A percentile compares a stretch with the other conserved stretches of the same genome.
phyloP scores from a whole-genome alignment of 2,797 vertebrate species.

The Leptoclinus maculatus region DNA sequence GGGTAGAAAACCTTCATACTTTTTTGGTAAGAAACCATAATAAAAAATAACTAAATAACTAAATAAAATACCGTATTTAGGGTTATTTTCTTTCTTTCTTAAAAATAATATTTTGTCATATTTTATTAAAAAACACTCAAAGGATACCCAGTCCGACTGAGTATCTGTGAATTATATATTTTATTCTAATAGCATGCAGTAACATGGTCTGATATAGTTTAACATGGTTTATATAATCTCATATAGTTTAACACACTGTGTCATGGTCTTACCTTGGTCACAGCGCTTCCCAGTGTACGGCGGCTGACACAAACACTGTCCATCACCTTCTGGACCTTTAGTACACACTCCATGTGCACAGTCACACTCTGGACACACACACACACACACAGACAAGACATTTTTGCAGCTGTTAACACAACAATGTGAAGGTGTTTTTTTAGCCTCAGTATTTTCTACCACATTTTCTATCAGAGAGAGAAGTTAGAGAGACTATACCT shows the following conservation, averaged over 20 bases:
- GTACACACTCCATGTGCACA: slow-evolving; percentile 89
- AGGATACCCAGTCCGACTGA: not conserved
- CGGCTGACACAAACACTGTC: slow-evolving; percentile 90
- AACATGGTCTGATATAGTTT: not conserved
- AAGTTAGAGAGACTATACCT: slow-evolving; percentile 73
- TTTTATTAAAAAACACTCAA: too few species aligned
- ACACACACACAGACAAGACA: slow-evolving; percentile 27
- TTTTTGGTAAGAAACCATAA: not conserved
- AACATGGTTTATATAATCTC: not conserved
- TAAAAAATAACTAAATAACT: too few species aligned
- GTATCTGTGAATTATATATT: not conserved
- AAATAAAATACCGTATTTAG: too few species aligned
- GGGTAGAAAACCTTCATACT: not conserved
- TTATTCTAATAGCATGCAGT: not conserved
- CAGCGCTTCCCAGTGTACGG: slow-evolving; percentile 90
- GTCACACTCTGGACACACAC: slow-evolving; percentile 84
- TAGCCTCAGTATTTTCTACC: not conserved
- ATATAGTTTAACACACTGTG: not conserved
- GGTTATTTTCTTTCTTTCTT: not conserved
- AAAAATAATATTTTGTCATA: not conserved
- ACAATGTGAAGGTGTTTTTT: not conserved
- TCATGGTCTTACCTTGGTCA: slow-evolving; percentile 84
- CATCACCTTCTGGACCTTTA: slow-evolving; percentile 83
- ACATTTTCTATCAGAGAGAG: not conserved
- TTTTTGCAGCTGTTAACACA: not conserved